A percentile compares a stretch with the other conserved stretches of the same genome.
Conservation (phyloP, 2,113 vertebrate genomes). For the sheep (Ovis aries) region DNA sequence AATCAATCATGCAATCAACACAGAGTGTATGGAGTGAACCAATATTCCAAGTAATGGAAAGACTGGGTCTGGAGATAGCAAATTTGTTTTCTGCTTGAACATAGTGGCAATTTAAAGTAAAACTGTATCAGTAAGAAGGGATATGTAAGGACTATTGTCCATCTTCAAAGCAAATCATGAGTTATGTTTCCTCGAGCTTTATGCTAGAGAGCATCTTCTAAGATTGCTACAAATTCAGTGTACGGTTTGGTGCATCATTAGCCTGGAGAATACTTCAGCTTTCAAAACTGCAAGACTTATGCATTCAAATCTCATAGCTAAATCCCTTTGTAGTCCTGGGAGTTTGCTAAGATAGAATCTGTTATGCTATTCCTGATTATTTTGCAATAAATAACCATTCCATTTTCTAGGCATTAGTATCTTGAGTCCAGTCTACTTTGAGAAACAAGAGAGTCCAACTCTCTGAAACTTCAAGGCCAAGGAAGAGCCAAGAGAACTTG, state of each 20-base stretch:
- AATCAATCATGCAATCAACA: background rate
- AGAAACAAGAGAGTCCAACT: background rate
- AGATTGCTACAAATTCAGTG: background rate
- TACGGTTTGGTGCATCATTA: background rate
- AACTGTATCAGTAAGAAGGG: background rate
- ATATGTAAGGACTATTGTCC: background rate
- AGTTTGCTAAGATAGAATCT: background rate
- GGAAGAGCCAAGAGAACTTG: background rate
- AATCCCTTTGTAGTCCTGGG: background rate
- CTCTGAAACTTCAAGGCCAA: background rate
- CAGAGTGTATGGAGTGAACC: background rate
- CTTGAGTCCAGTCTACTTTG: background rate
- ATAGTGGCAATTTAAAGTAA: background rate
- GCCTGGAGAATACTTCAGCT: background rate
- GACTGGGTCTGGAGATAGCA: background rate
- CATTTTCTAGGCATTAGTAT: background rate
- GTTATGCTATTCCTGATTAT: background rate
- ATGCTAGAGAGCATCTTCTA: background rate
- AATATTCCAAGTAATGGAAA: background rate
- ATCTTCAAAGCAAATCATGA: background rate
- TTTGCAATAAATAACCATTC: background rate
- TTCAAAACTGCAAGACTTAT: background rate
- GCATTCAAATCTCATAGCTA: background rate
- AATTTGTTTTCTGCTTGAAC: background rate
- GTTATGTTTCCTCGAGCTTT: background rate